Evolutionary conservation across 2,888 invertebrate genomes (phyloP), one percentile per base, ranked within the genome.

Genomic region (Drosophila sordidula): DNA sequence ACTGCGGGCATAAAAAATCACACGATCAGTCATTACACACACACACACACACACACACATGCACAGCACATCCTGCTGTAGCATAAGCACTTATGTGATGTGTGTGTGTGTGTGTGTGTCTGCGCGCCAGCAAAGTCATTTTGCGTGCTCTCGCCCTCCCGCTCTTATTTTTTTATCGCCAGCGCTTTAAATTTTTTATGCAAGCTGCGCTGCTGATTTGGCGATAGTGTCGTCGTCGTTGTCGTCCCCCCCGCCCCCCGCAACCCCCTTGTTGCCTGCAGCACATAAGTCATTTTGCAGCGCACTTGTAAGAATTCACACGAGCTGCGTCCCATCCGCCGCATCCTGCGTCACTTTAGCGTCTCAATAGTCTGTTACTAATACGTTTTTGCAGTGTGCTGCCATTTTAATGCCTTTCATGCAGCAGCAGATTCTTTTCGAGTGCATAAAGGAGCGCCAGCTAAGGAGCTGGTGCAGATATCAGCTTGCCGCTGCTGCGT

Each of bases 341-440:
- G 79, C 69, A 55, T 70, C 39, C 61, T 41, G 61, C 70, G 56
- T 56, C 81, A 78, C 81, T 84, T 80, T 80, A 75, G 83, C 89
- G 80, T 86, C 89, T 88, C 89, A 88, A 83, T 83, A 83, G 83
- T 83, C 88, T 87, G 83, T 84, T 84, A 88, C 83, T 84, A 84
- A 84, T 84, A 84, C 83, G 83, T 83, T 83, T 88, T 72, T 74
- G 69, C 66, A 66, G 66, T 49, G 70, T 75, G 64, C 70, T 72
- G 73, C 84, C 87, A 88, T 88, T 84, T 84, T 84, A 84, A 84
- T 84, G 83, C 87, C 66, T 87, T 85, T 76, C 88, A 78, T 82
- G 83, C 79, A 66, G 69, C 61, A 64, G 65, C 86, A 79, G 80
- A 71, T 88, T 83, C 83, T 77, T 86, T 86, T 80, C 69, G 69